Base-by-base conservation (phyloP, 2,888 invertebrate species). In the Stomorhina lunata region DNA sequence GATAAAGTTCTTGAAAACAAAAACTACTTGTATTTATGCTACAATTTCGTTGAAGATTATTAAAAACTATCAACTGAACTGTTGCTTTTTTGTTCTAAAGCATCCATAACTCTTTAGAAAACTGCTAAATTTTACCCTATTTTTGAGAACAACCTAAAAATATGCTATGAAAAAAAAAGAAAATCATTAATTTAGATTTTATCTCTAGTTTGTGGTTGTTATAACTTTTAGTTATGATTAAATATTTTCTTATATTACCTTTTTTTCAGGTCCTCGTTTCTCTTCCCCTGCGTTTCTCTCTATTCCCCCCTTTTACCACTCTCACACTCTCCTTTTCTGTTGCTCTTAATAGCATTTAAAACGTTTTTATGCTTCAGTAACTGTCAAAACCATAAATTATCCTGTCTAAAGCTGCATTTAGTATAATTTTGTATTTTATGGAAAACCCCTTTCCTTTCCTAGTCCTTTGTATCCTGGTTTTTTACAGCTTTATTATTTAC, bases 351-450 rank as follows among this genome's bases (percentile, higher is more conserved):
- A 59, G 9, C 32, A 45, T 65, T 77, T 69, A 81, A 81, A 81
- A 29, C 68, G 63, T 78, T 81, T 81, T 78, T 69, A 81, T 81
- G 81, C 63, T 81, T 78, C 73, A 81, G 78, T 81, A 78, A 81
- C 73, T 81, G 78, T 78, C 81, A 81, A 81, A 81, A 78, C 81
- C 78, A 81, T 81, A 78, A 78, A 81, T 78, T 81, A 78, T 81
- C 78, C 69, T 78, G 77, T 78, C 43, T 63, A 71, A 57, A 59
- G 79, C 40, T 71, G 69, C 55, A 80, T n/a, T n/a, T n/a, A 69
- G 17, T 63, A 75, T 32, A 34, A 50, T 59, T 65, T 37, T n/a
- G n/a, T n/a, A n/a, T 12, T 27, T 9, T 29, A 10, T 4, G 1
- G 12, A 32, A 32, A 43, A 55, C n/a, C 22, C 6, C 32, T 10